Evolutionary conservation across 2,888 invertebrate species (phyloP).

Genomic region (Limnephilus lunatus): DNA sequence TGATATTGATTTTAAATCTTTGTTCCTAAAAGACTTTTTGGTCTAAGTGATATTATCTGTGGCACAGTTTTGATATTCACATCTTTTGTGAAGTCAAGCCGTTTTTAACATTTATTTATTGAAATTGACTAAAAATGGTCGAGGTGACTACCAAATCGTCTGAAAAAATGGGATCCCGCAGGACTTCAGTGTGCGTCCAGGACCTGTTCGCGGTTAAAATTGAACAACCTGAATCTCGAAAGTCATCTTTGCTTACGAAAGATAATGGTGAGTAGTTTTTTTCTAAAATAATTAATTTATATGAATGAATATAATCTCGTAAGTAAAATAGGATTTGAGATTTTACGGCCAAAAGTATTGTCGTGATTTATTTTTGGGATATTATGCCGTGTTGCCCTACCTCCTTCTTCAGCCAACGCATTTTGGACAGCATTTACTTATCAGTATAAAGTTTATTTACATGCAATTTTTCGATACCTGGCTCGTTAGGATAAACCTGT

Average conservation of each 20-base stretch:
- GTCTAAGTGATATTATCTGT: not conserved
- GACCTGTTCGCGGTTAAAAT: conserved; percentile 30
- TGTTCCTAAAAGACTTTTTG: not conserved
- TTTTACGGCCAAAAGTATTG: no score
- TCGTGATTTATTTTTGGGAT: no score
- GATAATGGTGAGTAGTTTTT: conserved; percentile 31
- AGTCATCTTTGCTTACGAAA: not conserved
- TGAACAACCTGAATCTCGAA: conserved; percentile 17
- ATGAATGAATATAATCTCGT: not conserved
- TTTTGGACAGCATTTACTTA: no score
- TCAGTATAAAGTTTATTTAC: no score
- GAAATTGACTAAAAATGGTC: conserved; percentile 45
- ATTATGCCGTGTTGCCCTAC: no score
- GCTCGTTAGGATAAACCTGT: no score
- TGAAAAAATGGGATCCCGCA: conserved; percentile 11
- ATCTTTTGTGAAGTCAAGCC: not conserved
- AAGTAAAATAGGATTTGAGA: no score
- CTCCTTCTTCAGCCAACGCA: no score
- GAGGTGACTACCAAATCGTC: conserved; percentile 23
- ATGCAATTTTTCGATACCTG: no score
- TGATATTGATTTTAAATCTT: not conserved
- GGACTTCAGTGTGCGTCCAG: not conserved
- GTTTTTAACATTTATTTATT: not conserved
- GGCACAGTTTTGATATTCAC: not conserved
- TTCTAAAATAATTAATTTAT: not conserved